phyloP scores from a whole-genome alignment of 2,113 vertebrate species.

The Eubucco bourcierii region DNA sequence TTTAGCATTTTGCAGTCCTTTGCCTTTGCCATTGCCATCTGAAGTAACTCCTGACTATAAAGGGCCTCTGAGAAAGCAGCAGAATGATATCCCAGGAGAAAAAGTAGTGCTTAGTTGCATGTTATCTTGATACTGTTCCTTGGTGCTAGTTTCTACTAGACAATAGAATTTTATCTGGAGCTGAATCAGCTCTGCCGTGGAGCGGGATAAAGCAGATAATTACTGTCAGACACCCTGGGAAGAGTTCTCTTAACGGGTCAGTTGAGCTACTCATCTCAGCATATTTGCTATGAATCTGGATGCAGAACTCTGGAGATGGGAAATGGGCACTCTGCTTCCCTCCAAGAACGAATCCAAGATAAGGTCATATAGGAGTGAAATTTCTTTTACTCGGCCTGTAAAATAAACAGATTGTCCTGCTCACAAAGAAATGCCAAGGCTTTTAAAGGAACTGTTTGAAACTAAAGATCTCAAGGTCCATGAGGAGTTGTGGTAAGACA shows the following conservation, averaged over 20 bases:
- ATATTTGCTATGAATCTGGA: background rate
- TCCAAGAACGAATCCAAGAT: background rate
- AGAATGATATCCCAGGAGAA: too few relatives aligned
- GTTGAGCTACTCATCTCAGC: background rate
- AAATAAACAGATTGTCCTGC: background rate
- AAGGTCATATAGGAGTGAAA: background rate
- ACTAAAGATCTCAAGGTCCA: background rate
- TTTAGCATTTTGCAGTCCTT: background rate
- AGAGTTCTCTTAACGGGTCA: background rate
- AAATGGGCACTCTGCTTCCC: background rate
- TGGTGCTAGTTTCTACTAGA: background rate
- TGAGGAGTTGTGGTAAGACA: background rate
- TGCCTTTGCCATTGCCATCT: background rate
- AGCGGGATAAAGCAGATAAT: constrained; percentile 1
- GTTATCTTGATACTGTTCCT: background rate
- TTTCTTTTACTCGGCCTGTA: background rate
- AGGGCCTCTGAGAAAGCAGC: background rate
- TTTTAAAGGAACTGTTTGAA: background rate
- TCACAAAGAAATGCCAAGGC: background rate
- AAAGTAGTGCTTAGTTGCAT: too few relatives aligned
- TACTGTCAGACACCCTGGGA: background rate
- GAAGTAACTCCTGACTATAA: background rate
- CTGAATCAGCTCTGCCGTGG: background rate
- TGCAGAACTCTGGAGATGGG: background rate
- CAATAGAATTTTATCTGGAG: background rate